Evolutionary conservation across 2,888 invertebrate species (phyloP), one percentile per base, ranked within the genome.

Genomic region (Furcula furcula): DNA sequence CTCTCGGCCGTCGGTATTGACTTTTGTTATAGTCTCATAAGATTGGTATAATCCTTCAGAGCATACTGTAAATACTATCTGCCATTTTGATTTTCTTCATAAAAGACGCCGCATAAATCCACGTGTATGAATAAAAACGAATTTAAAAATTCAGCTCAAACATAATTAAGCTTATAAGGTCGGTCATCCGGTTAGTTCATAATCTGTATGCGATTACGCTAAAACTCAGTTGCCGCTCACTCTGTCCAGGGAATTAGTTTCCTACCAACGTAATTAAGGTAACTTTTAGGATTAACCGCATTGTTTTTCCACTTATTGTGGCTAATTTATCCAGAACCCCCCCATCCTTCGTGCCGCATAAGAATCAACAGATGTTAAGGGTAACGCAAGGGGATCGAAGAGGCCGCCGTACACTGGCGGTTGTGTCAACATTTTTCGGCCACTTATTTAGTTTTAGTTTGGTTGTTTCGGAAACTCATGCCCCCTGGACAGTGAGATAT

Each of bases 271-370:
- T 83, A 86, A 87, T 87, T 87, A 87, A 74, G 75, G 72, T 80
- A 87, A 87, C 70, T 87, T 87, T 87, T 81, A 70, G 73, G 79
- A 86, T 87, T 87, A 87, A 77, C 72, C 63, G 57, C 67, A 67
- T 71, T 76, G 82, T 85, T 85, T 86, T 85, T 80, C 82, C 74
- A 76, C 69, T 65, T 65, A 64, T 55, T 51, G 53, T 55, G 51
- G 38, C 82, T 79, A 69, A 22, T 40, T 10, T 55, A 58, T 37
- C 33, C 21, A 48, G 77, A 55, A 11, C 70, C 51, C 20, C 40
- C 43, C 39, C 51, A n/a, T n/a, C n/a, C n/a, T n/a, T n/a, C n/a
- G n/a, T n/a, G n/a, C n/a, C n/a, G n/a, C n/a, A n/a, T n/a, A n/a
- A n/a, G n/a, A n/a, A n/a, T n/a, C n/a, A 14, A 12, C 7, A 26